A percentile compares a stretch with the other conserved stretches of the same genome.
Evolutionary conservation across 2,113 vertebrate species (phyloP).

Genomic region (Phrynosoma blainvillii): DNA sequence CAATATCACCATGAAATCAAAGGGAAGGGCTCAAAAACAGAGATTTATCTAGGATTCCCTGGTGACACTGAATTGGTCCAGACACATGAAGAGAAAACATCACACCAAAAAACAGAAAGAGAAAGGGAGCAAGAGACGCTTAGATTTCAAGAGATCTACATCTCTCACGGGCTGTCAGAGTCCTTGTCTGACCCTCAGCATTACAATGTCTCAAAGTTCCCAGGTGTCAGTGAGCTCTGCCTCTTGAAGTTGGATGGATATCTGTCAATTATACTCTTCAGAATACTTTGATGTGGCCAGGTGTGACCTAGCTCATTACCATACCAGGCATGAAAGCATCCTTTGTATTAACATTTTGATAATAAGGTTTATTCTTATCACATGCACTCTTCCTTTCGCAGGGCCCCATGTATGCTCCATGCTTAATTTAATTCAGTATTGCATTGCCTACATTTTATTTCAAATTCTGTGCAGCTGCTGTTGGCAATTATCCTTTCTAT

Average conservation of each 20-base stretch:
- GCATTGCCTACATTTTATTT: constrained; percentile 51
- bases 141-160: constrained; percentile 48
- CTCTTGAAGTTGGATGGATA: constrained; percentile 65
- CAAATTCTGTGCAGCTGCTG: constrained; percentile 39
- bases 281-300: constrained; percentile 65
- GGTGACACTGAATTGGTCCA: constrained; percentile 45
- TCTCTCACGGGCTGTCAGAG: constrained; percentile 55
- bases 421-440: constrained; percentile 26
- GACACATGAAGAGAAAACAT: constrained; percentile 50
- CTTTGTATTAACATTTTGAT: constrained; percentile 58
- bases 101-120: not conserved
- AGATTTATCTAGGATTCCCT: constrained; percentile 41
- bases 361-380: constrained; percentile 56
- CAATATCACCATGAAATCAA: constrained; percentile 61
- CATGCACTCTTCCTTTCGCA: constrained; percentile 39
- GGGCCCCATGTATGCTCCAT: not conserved
- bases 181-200: constrained; percentile 62
- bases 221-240: constrained; percentile 10
- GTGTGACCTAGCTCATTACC: constrained; percentile 68
- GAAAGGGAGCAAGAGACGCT: constrained; percentile 29
- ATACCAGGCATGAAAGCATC: constrained; percentile 62
- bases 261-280: constrained; percentile 66
- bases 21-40: constrained; percentile 61
- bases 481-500: constrained; percentile 46
- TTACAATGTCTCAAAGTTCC: constrained; percentile 43